Percentiles rank a stretch among this genome's conserved stretches.
These are phyloP conservation scores for Anomalospiza imberbis DNA, from an alignment of 2,797 vertebrate genomes.

Conservation along the genomic window DNA sequence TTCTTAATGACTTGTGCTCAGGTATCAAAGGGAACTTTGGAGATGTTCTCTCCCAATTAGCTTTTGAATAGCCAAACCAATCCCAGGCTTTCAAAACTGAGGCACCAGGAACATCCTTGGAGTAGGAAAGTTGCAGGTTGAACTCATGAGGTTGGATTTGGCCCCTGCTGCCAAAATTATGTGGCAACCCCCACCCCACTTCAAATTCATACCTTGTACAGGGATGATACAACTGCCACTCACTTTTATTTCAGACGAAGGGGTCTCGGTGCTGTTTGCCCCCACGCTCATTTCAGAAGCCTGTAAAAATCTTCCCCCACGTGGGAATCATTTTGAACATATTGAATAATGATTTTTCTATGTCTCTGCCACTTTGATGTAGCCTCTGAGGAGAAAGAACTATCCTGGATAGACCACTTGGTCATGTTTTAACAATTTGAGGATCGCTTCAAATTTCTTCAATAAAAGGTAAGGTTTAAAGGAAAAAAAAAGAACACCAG, in stretches of 20 bases:
- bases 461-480: background rate
- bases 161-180: background rate
- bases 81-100: background rate
- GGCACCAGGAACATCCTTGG: background rate
- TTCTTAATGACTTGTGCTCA: background rate
- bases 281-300: background rate
- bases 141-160: rapidly evolving
- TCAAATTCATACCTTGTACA: background rate
- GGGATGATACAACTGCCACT: background rate
- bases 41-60: rapidly evolving
- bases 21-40: background rate
- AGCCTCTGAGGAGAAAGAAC: background rate
- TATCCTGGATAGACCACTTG: background rate
- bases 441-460: background rate
- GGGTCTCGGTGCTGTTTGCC: background rate
- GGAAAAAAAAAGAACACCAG: background rate
- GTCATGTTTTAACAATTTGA: constrained; percentile 33
- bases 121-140: background rate
- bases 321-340: background rate
- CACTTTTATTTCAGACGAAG: background rate
- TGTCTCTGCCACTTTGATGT: constrained; percentile 23
- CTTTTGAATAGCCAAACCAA: background rate
- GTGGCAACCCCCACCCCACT: background rate
- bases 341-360: constrained; percentile 33
- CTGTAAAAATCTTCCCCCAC: background rate